Evolutionary conservation across 2,888 invertebrate genomes (phyloP), one percentile per base, ranked within the genome.

Genomic region (Podabrus alpinus): DNA sequence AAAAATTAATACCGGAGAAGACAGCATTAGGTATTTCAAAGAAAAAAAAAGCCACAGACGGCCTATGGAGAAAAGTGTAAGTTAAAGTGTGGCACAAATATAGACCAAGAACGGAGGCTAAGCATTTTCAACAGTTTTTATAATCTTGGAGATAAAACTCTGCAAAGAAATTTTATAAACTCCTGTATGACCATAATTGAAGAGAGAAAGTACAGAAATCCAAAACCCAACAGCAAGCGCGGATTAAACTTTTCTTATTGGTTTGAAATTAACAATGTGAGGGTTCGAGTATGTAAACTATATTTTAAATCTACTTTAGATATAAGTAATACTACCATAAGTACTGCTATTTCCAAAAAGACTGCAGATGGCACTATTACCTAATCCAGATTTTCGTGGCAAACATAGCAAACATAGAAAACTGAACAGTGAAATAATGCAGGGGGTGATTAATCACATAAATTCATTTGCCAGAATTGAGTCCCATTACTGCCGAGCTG

Each of bases 401-500:
- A 59, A 15, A n/a, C 59, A 59, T 59, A 15, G 59, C 59, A 59
- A 7, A 59, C 59, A 59, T n/a, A 13, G 10, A 2, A 59, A 59
- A 59, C 59, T 59, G 3, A 15, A 59, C 15, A 15, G 13, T n/a
- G 59, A 59, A n/a, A n/a, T 10, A 59, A 15, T n/a, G 15, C 13
- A 59, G 59, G 64, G 29, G 3, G 74, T 79, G 45, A 80, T 69
- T 72, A 72, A 78, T 71, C 79, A 80, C 72, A 80, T 81, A 64
- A 73, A 80, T 72, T 77, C 77, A 25, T 79, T 82, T 77, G 77
- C 78, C n/a, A 72, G 79, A 73, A 70, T 83, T 25, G 81, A 83
- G 73, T 81, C 80, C 11, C 81, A 81, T 75, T 81, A 82, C 68
- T 59, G 78, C 15, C 70, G 80, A 62, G 76, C 75, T 60, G 71